A percentile compares a stretch with the other conserved stretches of the same genome.
Evolutionary conservation across 2,888 invertebrate genomes (phyloP).

Genomic region (Dryomyza anilis): DNA sequence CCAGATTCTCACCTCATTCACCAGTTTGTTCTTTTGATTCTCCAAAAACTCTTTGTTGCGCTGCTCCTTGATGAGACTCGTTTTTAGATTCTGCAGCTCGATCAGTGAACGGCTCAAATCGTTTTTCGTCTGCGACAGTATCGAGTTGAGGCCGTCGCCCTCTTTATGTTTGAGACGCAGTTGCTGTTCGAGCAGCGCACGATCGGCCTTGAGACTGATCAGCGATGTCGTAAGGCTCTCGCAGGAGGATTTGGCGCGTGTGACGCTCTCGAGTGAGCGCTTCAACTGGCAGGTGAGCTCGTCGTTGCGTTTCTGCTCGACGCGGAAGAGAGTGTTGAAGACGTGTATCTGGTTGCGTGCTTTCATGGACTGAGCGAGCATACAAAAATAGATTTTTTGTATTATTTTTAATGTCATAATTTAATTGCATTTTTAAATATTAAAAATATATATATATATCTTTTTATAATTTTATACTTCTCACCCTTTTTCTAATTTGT

Average conservation of each 20-base stretch:
- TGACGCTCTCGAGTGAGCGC: slow-evolving; percentile 39
- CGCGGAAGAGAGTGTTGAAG: slow-evolving; percentile 46
- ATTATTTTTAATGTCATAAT: too few species aligned
- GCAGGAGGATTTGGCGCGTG: slow-evolving; percentile 40
- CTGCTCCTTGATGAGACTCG: slow-evolving; percentile 41
- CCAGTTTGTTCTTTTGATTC: slow-evolving; percentile 43
- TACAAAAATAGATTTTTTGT: neutral
- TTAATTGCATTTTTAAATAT: too few species aligned
- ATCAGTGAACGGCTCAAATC: slow-evolving; percentile 42
- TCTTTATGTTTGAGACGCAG: slow-evolving; percentile 34
- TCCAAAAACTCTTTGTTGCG: slow-evolving; percentile 38
- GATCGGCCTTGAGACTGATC: slow-evolving; percentile 42
- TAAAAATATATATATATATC: too few species aligned
- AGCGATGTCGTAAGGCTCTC: slow-evolving; percentile 42
- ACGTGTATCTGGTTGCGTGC: slow-evolving; percentile 50
- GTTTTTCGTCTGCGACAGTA: slow-evolving; percentile 39
- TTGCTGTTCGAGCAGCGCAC: slow-evolving; percentile 39
- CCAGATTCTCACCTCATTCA: slow-evolving; percentile 41
- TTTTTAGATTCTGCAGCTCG: slow-evolving; percentile 42
- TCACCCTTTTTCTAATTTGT: too few species aligned
- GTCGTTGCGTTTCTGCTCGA: slow-evolving; percentile 52
- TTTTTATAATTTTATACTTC: too few species aligned
- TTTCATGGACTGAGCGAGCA: slow-evolving; percentile 41
- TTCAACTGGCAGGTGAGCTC: slow-evolving; percentile 48
- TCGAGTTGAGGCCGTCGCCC: slow-evolving; percentile 37